These are phyloP conservation scores for Drosophila ercepeae DNA, from an alignment of 1,140 invertebrate species.

Conservation along the genomic window DNA sequence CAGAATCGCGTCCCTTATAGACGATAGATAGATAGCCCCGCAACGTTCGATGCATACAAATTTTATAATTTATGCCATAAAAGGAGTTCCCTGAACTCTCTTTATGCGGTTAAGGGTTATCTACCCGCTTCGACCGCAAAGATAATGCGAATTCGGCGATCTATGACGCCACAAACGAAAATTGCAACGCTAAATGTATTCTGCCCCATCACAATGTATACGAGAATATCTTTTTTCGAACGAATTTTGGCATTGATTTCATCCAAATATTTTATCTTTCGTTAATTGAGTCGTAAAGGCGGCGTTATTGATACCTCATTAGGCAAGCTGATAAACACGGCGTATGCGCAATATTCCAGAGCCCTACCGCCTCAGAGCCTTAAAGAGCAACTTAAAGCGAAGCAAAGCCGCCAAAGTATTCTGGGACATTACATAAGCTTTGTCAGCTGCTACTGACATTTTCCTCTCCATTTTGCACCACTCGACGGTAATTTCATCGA, in stretches of 20 bases:
- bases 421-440: conserved; percentile 19
- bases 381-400: conserved; percentile 41
- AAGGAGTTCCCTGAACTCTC: conserved; percentile 56
- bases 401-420: conserved; percentile 5
- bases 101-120: conserved; percentile 21
- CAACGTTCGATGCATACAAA: conserved; percentile 42
- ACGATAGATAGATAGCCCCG: conserved; percentile 1
- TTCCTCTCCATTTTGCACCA: conserved; percentile 30
- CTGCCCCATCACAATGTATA: conserved; percentile 17
- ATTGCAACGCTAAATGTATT: conserved; percentile 31
- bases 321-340: conserved; percentile 60
- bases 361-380: background rate
- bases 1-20: conserved; percentile 11
- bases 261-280: conserved; percentile 34
- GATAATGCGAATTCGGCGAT: conserved; percentile 33
- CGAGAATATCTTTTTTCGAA: conserved; percentile 1
- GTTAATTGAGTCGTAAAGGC: conserved; percentile 76
- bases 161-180: conserved; percentile 39
- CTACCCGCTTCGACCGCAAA: conserved; percentile 26
- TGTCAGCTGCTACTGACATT: conserved; percentile 47
- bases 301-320: conserved; percentile 77
- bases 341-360: conserved; percentile 55
- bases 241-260: conserved; percentile 55
- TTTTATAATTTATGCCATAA: conserved; percentile 56
- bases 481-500: conserved; percentile 22